Base-by-base conservation (phyloP, 2,113 vertebrate genomes). In the Erythrocercus mccallii region DNA sequence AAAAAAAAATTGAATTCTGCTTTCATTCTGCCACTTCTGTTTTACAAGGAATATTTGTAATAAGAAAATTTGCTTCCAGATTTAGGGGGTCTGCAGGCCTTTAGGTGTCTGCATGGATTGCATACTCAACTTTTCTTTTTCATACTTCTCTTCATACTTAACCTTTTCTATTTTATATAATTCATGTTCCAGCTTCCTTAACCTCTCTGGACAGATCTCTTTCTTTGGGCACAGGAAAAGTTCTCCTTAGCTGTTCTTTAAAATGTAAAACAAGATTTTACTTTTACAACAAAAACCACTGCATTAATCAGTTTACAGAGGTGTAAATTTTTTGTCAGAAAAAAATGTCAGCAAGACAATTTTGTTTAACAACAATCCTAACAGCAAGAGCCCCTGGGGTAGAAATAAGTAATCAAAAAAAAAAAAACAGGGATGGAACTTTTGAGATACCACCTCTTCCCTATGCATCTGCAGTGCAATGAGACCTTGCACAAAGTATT, bases 311-410 rank as follows among this genome's bases (percentile, higher is more conserved):
- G 68, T 95, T 97, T 97, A 92, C 61, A 90, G 82, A 96, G 84
- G 95, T 96, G 94, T 82, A 93, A 97, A 95, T 94, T 97, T 88
- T 96, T 97, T 97, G 68, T 94, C 88, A 91, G 96, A 97, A 97
- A 48, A 97, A 94, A 97, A 93, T 94, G 72, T 76, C 73, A 95
- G 77, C 23, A 77, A 94, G 40, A 77, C 35, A 85, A 92, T 93
- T 97, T 97, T 97, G 86, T 97, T 97, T 96, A 96, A 88, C 82
- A 95, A 86, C 91, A 88, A 53, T 73, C 77, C 53, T 93, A 96
- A 91, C 94, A 97, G 88, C 77, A 95, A 97, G 76, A 54, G 78
- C 92, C 72, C 94, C 94, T 91, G 78, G 87, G 76, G 86, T 8
- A 40, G 97, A 97, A 97, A 90, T 72, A 81, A 93, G 70, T 82